Conservation (phyloP, 1,140 invertebrate species). For the Pseudomyrmex flavicornis region DNA sequence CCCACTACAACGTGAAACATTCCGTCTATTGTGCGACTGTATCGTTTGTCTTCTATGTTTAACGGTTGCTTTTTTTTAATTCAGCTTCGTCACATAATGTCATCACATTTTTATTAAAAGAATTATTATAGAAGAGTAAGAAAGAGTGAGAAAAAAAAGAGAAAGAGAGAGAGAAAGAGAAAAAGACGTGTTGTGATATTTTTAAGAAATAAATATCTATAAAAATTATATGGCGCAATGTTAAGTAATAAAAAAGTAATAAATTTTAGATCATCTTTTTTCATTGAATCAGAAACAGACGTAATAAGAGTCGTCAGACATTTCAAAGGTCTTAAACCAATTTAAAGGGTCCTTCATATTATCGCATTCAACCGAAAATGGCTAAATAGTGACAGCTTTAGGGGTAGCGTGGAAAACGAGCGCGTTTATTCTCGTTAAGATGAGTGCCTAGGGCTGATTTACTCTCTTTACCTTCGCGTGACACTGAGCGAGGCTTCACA, state of each 20-base stretch:
- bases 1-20: neutral
- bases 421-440: conserved; percentile 74
- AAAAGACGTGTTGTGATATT: too few species aligned
- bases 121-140: neutral
- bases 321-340: conserved; percentile 1
- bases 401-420: conserved; percentile 64
- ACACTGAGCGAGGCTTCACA: conserved; percentile 47
- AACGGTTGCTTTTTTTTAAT: conserved; percentile 17
- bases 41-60: conserved; percentile 10
- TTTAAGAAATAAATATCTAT: too few species aligned
- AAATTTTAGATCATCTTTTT: conserved; percentile 4
- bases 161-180: too few species aligned
- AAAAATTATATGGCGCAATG: too few species aligned
- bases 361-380: conserved; percentile 48
- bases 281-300: neutral
- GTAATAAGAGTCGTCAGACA: neutral
- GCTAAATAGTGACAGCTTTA: conserved; percentile 41
- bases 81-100: neutral
- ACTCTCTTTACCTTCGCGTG: conserved; percentile 65
- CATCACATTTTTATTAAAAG: neutral
- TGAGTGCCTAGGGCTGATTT: conserved; percentile 69
- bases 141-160: too few species aligned
- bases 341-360: conserved; percentile 8
- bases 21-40: neutral
- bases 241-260: neutral